Evolutionary conservation across 2,113 vertebrate species (phyloP), one percentile per base, ranked within the genome.

Genomic region (Rattus rattus): DNA sequence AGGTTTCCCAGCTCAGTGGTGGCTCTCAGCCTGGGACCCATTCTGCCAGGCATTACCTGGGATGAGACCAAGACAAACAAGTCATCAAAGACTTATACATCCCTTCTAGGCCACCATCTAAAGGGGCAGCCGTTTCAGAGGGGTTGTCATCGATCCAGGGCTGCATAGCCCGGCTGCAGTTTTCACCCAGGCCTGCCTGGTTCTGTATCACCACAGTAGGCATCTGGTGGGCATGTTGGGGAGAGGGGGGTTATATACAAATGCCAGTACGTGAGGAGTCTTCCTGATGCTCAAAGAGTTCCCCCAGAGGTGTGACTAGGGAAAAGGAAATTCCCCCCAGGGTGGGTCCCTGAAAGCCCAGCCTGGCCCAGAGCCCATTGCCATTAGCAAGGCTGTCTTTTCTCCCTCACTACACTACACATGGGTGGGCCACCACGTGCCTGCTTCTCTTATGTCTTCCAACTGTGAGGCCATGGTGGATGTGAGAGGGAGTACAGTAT

Each of bases 101-200:
- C 36, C 30, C 39, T 24, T 90, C 73, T n/a, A n/a, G 93, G 81
- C 63, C 69, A 65, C 33, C 22, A 19, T 36, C 81, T n/a, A 20
- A 59, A 54, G 76, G 91, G 65, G 19, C 89, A 56, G 56, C 52
- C 90, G 88, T 28, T 26, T 88, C 90, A 94, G 87, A 91, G 91
- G 85, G 72, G 76, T 92, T 79, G 8, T 79, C 33, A 84, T 61
- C 92, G 87, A 49, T 92, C 73, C 54, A 83, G 69, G 92, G 65
- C 69, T 75, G 88, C 95, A 94, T 52, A 76, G 93, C 93, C 67
- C 16, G 30, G 30, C 30, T 63, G 49, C 72, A 36, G 90, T 93
- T 94, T 83, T 94, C 91, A 63, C 63, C 83, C 90, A 90, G 83
- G 52, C 39, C 73, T 52, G 69, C 47, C 26, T 0, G 24, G 61